Percentiles rank a stretch among this genome's conserved stretches.
phyloP scores from a whole-genome alignment of 2,113 vertebrate species.

The Vireo altiloquus region DNA sequence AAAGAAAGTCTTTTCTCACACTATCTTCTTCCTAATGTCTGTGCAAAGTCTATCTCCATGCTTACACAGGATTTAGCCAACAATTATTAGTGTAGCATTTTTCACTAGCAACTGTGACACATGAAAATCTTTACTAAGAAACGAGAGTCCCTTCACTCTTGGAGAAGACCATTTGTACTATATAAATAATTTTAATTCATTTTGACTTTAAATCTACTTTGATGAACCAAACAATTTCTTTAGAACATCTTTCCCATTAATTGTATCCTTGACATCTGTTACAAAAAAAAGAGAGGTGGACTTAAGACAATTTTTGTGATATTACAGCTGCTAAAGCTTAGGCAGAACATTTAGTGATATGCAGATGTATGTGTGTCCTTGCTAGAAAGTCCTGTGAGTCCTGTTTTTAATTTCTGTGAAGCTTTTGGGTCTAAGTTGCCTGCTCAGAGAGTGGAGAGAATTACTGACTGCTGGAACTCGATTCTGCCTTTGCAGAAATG shows the following conservation, averaged over 20 bases:
- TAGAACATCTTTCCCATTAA: not conserved
- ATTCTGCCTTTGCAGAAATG: not conserved
- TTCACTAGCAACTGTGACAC: not conserved
- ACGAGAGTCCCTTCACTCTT: not conserved
- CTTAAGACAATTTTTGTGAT: not conserved
- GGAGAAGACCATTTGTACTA: not conserved
- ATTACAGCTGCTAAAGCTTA: not conserved
- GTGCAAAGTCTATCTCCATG: not conserved
- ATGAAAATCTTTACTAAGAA: not conserved
- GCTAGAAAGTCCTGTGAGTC: not conserved
- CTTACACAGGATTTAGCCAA: not conserved
- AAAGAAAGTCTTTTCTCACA: not conserved
- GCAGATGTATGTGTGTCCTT: not conserved
- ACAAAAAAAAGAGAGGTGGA: not conserved
- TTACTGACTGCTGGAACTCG: not conserved
- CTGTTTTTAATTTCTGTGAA: not conserved
- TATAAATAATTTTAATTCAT: not conserved
- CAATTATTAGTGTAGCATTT: not conserved
- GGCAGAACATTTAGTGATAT: not conserved
- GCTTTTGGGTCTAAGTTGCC: not conserved
- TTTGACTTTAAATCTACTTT: not conserved
- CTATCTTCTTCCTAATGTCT: not conserved
- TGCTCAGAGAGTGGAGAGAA: not conserved
- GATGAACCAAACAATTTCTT: not conserved
- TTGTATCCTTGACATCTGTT: not conserved